A percentile compares a stretch with the other conserved stretches of the same genome.
These are phyloP conservation scores for Apogon hyalosoma DNA, from an alignment of 2,797 vertebrate genomes.

Conservation along the genomic window DNA sequence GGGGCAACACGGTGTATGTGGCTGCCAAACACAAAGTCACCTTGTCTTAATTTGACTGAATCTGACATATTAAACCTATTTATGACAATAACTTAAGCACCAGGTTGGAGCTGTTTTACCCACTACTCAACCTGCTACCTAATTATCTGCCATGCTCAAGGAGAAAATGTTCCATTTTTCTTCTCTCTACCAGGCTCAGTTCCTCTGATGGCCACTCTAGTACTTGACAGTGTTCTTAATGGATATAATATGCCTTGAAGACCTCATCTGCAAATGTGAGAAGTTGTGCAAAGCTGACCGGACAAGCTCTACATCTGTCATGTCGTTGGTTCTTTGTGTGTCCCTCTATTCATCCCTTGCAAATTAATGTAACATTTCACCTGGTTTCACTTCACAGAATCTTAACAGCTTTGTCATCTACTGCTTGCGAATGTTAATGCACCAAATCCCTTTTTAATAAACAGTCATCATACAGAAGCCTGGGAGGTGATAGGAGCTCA, in stretches of 20 bases:
- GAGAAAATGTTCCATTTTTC: slow-evolving; percentile 21
- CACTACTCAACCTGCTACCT: slow-evolving; percentile 11
- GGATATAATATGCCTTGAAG: slow-evolving; percentile 21
- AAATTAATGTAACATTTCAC: slow-evolving; percentile 21
- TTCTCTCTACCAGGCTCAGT: background rate
- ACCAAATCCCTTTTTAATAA: slow-evolving; percentile 42
- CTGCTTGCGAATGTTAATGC: slow-evolving; percentile 27
- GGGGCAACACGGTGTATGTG: slow-evolving; percentile 14
- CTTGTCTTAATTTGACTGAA: slow-evolving; percentile 50
- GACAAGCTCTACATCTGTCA: background rate
- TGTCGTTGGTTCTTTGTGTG: slow-evolving; percentile 1
- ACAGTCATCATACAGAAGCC: slow-evolving; percentile 17
- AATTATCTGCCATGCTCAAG: slow-evolving; percentile 39
- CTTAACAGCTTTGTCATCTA: slow-evolving; percentile 31
- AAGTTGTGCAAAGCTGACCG: slow-evolving; percentile 5
- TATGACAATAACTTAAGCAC: slow-evolving; percentile 33
- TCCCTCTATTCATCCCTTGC: slow-evolving; percentile 16
- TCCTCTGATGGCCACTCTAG: background rate
- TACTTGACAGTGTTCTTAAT: slow-evolving; percentile 21
- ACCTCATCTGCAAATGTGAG: slow-evolving; percentile 2
- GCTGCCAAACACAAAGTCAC: slow-evolving; percentile 66
- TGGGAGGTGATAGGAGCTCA: slow-evolving; percentile 25
- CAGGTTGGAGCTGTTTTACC: slow-evolving; percentile 20
- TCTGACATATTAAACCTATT: slow-evolving; percentile 44
- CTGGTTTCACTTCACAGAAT: slow-evolving; percentile 34